Conservation (phyloP, 2,888 invertebrate genomes). For the Drosophila flavopinicola region DNA sequence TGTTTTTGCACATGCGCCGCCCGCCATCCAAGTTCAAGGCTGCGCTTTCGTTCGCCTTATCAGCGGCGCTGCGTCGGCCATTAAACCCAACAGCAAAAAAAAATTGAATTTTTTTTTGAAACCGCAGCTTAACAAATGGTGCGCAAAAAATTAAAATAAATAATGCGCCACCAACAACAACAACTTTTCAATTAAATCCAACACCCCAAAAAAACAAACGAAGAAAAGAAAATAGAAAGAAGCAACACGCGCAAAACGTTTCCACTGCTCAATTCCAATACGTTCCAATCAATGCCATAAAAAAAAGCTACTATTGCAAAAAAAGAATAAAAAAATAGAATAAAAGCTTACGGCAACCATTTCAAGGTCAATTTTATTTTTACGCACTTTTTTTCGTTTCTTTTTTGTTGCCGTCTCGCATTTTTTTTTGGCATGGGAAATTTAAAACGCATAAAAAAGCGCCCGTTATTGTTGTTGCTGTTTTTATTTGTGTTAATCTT, state of each 20-base stretch:
- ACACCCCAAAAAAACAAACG: conserved; percentile 18
- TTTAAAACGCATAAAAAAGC: conserved; percentile 77
- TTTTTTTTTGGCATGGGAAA: conserved; percentile 60
- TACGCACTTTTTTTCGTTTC: conserved; percentile 61
- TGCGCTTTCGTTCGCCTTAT: conserved; percentile 66
- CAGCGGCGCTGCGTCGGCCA: conserved; percentile 53
- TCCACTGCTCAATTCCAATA: conserved; percentile 31
- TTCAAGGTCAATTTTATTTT: conserved; percentile 77
- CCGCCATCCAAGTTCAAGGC: conserved; percentile 69
- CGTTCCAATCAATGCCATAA: conserved; percentile 29
- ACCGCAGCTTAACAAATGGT: conserved; percentile 55
- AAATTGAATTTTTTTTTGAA: conserved; percentile 13
- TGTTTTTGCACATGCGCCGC: conserved; percentile 49
- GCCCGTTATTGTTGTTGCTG: conserved; percentile 17
- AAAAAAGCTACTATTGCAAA: conserved; percentile 11
- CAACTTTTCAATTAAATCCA: conserved; percentile 44
- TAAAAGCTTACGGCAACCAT: conserved; percentile 33
- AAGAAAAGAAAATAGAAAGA: conserved; percentile 1
- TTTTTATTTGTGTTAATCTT: conserved; percentile 69
- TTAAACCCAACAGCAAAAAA: conserved; percentile 55
- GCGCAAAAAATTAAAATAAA: conserved; percentile 58
- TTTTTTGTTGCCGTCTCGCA: conserved; percentile 1
- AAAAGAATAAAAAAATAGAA: conserved; percentile 4
- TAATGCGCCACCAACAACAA: conserved; percentile 41
- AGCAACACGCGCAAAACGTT: conserved; percentile 4